Base-by-base conservation (phyloP, 2,888 invertebrate species). In the Dryadula phaetusa region DNA sequence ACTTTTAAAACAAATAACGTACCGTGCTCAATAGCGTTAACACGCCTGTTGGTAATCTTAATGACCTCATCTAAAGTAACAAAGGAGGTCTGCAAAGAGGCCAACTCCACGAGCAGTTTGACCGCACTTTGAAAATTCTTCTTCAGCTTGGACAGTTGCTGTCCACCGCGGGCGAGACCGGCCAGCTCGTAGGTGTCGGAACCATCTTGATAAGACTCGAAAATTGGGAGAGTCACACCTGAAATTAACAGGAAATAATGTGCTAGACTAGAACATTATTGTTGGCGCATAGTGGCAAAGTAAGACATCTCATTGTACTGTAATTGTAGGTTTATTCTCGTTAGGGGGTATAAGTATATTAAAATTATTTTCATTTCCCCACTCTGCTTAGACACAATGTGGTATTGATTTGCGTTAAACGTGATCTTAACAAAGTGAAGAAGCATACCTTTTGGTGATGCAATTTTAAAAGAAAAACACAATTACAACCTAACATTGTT, bases 1-100 rank as follows among this genome's bases (percentile, higher is more conserved):
- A n/a, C n/a, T n/a, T n/a, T n/a, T n/a, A 37, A 12, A 12, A 37
- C 10, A 12, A 42, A 42, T 8, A 25, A 28, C 66, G 87, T 83
- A 97, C 97, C 98, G 81, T 99, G 99, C 90, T 99, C 99, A 88
- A 99, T 99, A 80, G 99, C 99, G 85, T 99, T 99, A 20, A 99
- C 99, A 95, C 99, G 96, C 80, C 99, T 95, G 88, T 99, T 99
- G 28, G 99, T 99, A 74, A 99, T 96, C 93, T 99, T 99, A 82
- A 99, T 99, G 63, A 99, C 99, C 88, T 99, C 99, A 88, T 99
- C 99, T 58, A 99, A 93, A 25, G 99, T 99, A 16, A 99, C 98
- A 83, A 99, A 99, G 2, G 99, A 98, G 0, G 99, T 99, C 92
- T 99, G 99, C 78, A 99, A 93, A 0, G 99, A 99, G 1, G 99